Evolutionary conservation across 2,797 vertebrate genomes (phyloP).

Genomic region (Schizothorax lantsangensis): DNA sequence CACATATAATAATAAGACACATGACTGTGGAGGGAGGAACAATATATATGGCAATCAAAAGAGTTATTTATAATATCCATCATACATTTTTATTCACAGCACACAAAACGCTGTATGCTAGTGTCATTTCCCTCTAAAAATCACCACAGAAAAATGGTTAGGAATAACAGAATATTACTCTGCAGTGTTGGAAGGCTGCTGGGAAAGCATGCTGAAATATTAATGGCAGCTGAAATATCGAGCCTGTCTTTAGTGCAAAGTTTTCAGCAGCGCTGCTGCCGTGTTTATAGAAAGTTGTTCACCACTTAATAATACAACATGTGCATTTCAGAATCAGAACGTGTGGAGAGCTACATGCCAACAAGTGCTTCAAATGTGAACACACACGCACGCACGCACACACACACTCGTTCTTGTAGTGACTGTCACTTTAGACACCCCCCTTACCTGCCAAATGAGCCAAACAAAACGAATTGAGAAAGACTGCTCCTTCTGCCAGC

Average conservation of each 20-base stretch:
- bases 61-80: constrained; percentile 8
- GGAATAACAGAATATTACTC: constrained; percentile 63
- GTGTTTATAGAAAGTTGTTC: constrained; percentile 44
- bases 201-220: constrained; percentile 62
- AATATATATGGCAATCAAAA: neutral
- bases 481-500: constrained; percentile 57
- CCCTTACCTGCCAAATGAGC: constrained; percentile 56
- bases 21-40: neutral
- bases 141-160: constrained; percentile 44
- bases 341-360: constrained; percentile 24
- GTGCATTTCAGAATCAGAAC: constrained; percentile 19
- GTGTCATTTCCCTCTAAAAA: constrained; percentile 37
- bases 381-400: constrained; percentile 47
- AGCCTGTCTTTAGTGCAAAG: constrained; percentile 60
- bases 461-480: constrained; percentile 63
- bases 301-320: constrained; percentile 56
- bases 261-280: constrained; percentile 44
- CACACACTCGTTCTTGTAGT: neutral
- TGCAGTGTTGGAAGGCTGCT: constrained; percentile 55
- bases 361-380: constrained; percentile 33
- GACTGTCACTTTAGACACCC: neutral
- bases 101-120: neutral
- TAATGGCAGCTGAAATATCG: constrained; percentile 67
- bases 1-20: neutral
- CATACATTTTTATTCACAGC: constrained; percentile 30